Evolutionary conservation across 2,113 vertebrate species (phyloP), one percentile per base, ranked within the genome.

Genomic region (Pterocles burchelli): DNA sequence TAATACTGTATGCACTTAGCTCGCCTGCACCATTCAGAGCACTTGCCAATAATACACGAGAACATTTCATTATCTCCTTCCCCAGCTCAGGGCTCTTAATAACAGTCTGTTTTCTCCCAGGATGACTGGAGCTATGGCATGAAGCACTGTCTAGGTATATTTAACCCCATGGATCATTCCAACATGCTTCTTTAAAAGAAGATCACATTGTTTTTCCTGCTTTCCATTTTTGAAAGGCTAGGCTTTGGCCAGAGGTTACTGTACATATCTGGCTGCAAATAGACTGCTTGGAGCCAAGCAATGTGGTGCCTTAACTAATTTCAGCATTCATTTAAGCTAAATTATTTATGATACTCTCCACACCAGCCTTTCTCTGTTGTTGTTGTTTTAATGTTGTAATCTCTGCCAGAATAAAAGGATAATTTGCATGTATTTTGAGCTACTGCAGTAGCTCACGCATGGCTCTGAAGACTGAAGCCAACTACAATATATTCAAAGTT

Each of bases 261-360:
- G 86, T 85, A 92, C 94, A 89, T 98, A 97, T 97, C 97, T 98
- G 98, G 97, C 98, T 97, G 96, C 96, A 98, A 97, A 98, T 89
- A 97, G 96, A 93, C 84, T 68, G 81, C 84, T 80, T 81, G 89
- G 97, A 98, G 97, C 98, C 98, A 98, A 98, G 98, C 97, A 97
- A 97, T 95, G 96, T 3, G 58, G 97, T 98, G 97, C 97, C 97
- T 97, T 96, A 96, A 97, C 97, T 98, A 98, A 98, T 98, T 98
- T 98, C 98, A 98, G 96, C 97, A 94, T 98, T 98, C 98, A 98
- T 94, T 98, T 97, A 97, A 97, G 97, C 95, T 94, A 97, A 98
- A 98, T 98, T 98, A 98, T 98, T 98, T 98, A 98, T 97, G 97
- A 97, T 96, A 93, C 92, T 95, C 93, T 87, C 81, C 52, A 22